Base-by-base conservation (phyloP, 2,888 invertebrate species). In the Pelosia muscerda region DNA sequence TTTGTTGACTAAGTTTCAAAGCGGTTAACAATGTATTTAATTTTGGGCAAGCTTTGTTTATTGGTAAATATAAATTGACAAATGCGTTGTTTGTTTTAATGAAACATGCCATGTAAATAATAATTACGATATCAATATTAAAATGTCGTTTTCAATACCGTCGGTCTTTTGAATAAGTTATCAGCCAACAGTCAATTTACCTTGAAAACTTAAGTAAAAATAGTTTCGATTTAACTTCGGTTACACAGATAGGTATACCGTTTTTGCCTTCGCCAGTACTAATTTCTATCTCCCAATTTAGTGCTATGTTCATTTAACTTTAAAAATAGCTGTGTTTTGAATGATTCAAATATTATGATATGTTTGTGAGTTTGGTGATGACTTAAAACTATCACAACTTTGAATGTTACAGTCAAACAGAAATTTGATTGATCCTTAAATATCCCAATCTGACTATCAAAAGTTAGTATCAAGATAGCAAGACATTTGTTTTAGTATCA, bases 1-100 rank as follows among this genome's bases (percentile, higher is more conserved):
- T 74, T 81, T 71, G 74, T 71, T 81, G 58, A 53, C 11, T 42
- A 11, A 19, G 65, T 57, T 67, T 57, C 57, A 54, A 42, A 38
- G 25, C 11, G 34, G 25, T 2, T 59, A 34, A 34, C 23, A 23
- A 15, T 38, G 49, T 8, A n/a, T 19, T n/a, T n/a, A 49, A 49
- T n/a, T 49, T 49, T 49, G n/a, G 49, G 49, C 2, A 49, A 49
- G 1, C 5, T 49, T 49, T 49, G n/a, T 49, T 49, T 49, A 49
- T 9, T n/a, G 8, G 8, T 19, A n/a, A 49, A 8, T 19, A 49
- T n/a, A n/a, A 49, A 42, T 42, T 15, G 19, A 6, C 6, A 6
- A 19, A 13, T 8, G 42, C 5, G 5, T 5, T 42, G 42, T 42
- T 42, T 15, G 42, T 19, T 42, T 19, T 42, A 0, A 42, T 19